Base-by-base conservation (phyloP, 2,113 vertebrate genomes). In the Scortum barcoo region DNA sequence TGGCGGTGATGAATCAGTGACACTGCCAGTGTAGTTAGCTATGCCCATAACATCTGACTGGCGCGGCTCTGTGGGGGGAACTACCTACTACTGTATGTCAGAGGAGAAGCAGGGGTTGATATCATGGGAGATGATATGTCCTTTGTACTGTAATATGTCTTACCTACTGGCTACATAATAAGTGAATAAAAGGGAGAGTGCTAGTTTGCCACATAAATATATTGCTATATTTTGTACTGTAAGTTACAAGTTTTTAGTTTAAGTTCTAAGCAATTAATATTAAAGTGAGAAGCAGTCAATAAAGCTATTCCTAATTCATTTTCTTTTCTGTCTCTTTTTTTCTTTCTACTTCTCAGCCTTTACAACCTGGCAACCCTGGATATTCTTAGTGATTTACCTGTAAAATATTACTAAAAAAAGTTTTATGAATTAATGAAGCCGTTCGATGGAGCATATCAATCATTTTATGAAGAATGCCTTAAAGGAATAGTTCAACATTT, bases 1-100 rank as follows among this genome's bases (percentile, higher is more conserved):
- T 79, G 89, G 57, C 66, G 28, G 81, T 90, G 89, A 91, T 90
- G 89, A 89, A 89, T 91, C 83, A 86, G 81, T 79, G 86, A 84
- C 82, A 46, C 76, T 42, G 81, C 73, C 84, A 28, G 86, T 68
- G 66, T 82, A 76, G 87, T 92, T 91, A 82, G 86, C 38, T 78
- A 83, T 81, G 87, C 78, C 85, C 82, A 53, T 78, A 86, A 76
- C 62, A 78, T 87, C 91, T 86, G 90, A 91, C 85, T 72, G 87
- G 83, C 89, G 81, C 86, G 75, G 80, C 78, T 89, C 80, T 79
- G 54, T 70, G 61, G 66, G 76, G 88, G 76, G 84, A 91, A 88
- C 89, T 76, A 83, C 86, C 81, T n/a, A n/a, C n/a, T n/a, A n/a
- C n/a, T 76, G 72, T 78, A 73, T 77, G 84, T 85, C 82, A 82